Base-by-base conservation (phyloP, 2,113 vertebrate species). In the Eleginops maclovinus region DNA sequence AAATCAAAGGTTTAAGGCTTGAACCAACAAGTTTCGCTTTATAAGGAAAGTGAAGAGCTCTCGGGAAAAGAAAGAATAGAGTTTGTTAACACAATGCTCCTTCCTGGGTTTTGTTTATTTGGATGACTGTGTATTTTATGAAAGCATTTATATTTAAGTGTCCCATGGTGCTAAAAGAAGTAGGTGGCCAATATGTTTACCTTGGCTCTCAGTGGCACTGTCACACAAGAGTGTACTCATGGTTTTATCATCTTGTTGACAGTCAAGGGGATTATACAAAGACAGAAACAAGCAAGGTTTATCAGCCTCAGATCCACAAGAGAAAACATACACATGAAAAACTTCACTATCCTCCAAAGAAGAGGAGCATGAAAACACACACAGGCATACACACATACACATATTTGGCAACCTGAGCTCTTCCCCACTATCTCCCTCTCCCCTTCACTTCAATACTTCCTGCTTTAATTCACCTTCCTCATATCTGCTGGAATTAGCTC, bases 251-350 rank as follows among this genome's bases (percentile, higher is more conserved):
- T 81, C 59, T 2, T 70, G 86, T 76, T 87, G 83, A 92, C 86
- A 88, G 83, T 79, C 69, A 36, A 44, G 82, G 72, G 90, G 89
- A 89, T 91, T 93, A 93, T 72, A 84, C 53, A 78, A 81, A 76
- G 80, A 81, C 80, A 87, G 78, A 89, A 93, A 88, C 82, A 89
- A 90, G 72, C 75, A 49, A 88, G 61, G 68, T 93, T 89, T 90
- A 92, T 94, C 91, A 85, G 64, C 81, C 62, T 70, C 51, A 58
- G 46, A 59, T 80, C 41, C 40, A 58, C 36, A 67, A 22, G 17
- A 74, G 24, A 28, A 54, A 65, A 72, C 28, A 64, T 64, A 61
- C 22, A 79, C 75, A 54, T 51, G 17, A 72, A 67, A 64, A 49
- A 22, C 41, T 22, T 24, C 88, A 86, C n/a, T n/a, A 85, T 86